phyloP scores from a whole-genome alignment of 2,888 invertebrate species.

The Pilophorus perplexus region DNA sequence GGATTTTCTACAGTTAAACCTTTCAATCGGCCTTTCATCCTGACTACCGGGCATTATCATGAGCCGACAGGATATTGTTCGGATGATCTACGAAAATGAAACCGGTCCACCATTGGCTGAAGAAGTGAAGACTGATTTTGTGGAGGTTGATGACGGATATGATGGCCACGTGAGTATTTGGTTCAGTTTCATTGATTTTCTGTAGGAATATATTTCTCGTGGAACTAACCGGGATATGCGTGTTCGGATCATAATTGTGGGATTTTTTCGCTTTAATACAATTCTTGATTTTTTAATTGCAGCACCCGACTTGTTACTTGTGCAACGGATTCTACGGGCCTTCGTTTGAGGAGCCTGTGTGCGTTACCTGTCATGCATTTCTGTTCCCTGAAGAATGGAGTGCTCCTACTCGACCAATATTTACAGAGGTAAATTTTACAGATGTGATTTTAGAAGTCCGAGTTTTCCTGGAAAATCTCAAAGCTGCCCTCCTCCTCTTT shows the following conservation, averaged over 20 bases:
- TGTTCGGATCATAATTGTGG: no score
- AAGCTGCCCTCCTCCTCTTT: no score
- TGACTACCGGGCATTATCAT: no score
- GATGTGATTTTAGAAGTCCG: constrained; percentile 12
- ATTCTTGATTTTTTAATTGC: constrained; percentile 47
- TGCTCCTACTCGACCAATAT: constrained; percentile 49
- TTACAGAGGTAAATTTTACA: constrained; percentile 52
- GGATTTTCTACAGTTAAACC: not conserved
- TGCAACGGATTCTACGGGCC: constrained; percentile 92
- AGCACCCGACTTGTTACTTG: constrained; percentile 72
- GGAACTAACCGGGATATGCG: no score
- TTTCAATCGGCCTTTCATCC: no score
- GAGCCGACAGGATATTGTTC: constrained; percentile 7
- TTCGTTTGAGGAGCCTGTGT: constrained; percentile 86
- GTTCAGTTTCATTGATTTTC: no score
- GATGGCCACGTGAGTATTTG: not conserved
- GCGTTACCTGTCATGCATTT: constrained; percentile 88
- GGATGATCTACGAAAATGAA: not conserved
- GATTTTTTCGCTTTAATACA: no score
- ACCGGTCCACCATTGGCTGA: not conserved
- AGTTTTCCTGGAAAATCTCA: no score
- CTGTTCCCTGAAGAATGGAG: constrained; percentile 73
- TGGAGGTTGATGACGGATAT: not conserved
- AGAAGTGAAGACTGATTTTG: not conserved
- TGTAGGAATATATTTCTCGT: no score